These are phyloP conservation scores for Sebastes oblongus DNA, from an alignment of 2,797 vertebrate genomes.

Conservation along the genomic window DNA sequence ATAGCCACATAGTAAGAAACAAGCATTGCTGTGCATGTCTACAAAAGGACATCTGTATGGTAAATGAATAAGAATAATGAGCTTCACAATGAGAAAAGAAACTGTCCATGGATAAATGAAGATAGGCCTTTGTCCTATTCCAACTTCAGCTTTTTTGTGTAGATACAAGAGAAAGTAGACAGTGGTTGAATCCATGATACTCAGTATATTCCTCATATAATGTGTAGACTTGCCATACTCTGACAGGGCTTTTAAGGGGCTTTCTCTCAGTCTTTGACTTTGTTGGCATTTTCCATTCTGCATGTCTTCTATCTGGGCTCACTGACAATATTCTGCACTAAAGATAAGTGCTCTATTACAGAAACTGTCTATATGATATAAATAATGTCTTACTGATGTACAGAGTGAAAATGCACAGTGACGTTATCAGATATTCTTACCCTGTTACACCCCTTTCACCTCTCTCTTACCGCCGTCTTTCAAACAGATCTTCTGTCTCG, in stretches of 20 bases:
- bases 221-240: background rate
- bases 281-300: constrained; percentile 33
- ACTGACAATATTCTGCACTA: constrained; percentile 23
- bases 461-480: background rate
- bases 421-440: background rate
- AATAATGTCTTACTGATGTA: constrained; percentile 3
- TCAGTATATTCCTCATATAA: constrained; percentile 15
- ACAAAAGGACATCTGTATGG: background rate
- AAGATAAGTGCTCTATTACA: constrained; percentile 30
- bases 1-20: background rate
- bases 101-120: background rate
- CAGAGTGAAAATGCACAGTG: background rate
- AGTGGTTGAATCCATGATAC: background rate
- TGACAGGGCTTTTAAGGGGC: constrained; percentile 26
- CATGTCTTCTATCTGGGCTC: constrained; percentile 11
- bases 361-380: constrained; percentile 22
- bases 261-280: constrained; percentile 13
- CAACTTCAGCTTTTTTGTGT: background rate
- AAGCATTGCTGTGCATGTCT: background rate
- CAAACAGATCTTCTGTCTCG: background rate
- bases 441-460: background rate
- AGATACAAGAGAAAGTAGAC: background rate
- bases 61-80: background rate
- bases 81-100: background rate
- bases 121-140: background rate